Base-by-base conservation (phyloP, 1,140 invertebrate genomes). In the Ips typographus region DNA sequence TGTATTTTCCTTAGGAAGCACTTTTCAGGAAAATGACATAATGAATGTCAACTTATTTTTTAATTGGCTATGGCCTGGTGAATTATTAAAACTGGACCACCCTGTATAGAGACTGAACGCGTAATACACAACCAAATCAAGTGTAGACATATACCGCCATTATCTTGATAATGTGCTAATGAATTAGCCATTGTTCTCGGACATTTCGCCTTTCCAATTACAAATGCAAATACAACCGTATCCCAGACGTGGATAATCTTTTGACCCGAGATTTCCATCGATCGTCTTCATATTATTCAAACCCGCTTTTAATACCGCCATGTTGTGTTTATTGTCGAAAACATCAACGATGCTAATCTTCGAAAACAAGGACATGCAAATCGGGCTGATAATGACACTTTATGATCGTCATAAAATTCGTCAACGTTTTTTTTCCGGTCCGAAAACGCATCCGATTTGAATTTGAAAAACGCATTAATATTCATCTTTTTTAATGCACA, bases 161-260 rank as follows among this genome's bases (percentile, higher is more conserved):
- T 56, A 56, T 56, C 53, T 56, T 59, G 57, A 59, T 59, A 40
- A 59, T 59, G 57, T 59, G 57, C 40, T 41, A 59, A 59, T 59
- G 57, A 59, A 59, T 59, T 59, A 36, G 57, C 57, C 36, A 59
- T 59, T 59, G 57, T 59, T 59, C 57, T 59, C 41, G 2, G 37
- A 41, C 8, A 40, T 41, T n/a, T 56, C 6, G 36, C 38, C 53
- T 56, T 36, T 2, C 41, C 37, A 59, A 59, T 59, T 59, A 59
- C 39, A 59, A 59, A 59, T 59, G 57, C 39, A 41, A 59, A 59
- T 59, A 6, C 8, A 55, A 47, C n/a, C 36, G 52, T 55, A 8
- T 55, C 52, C 52, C 52, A 36, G n/a, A 7, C 52, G 5, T 5
- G 52, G 52, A 36, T 36, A 55, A 36, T 38, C 37, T 55, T 55